These are phyloP conservation scores for Ictalurus furcatus DNA, from an alignment of 2,113 vertebrate species.

Conservation along the genomic window DNA sequence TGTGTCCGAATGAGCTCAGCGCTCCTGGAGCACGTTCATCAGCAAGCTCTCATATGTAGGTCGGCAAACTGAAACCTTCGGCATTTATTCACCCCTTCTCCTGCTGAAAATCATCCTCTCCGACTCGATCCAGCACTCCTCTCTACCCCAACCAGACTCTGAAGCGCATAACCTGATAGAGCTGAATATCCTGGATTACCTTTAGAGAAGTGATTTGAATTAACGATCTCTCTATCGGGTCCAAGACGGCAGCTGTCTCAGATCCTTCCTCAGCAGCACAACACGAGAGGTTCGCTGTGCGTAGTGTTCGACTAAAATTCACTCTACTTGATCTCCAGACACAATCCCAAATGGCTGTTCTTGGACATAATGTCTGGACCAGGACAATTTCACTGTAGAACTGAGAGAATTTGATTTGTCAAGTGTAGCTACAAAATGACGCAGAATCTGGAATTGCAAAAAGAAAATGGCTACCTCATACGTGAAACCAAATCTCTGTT, in stretches of 20 bases:
- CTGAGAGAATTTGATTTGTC: neutral
- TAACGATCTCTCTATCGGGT: neutral
- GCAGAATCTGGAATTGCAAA: neutral
- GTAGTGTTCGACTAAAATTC: neutral
- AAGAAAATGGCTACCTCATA: neutral
- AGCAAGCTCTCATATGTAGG: slow-evolving; percentile 63
- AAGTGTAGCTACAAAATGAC: neutral
- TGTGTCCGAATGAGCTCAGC: slow-evolving; percentile 41
- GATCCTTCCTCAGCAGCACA: slow-evolving; percentile 65
- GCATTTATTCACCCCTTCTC: slow-evolving; percentile 43
- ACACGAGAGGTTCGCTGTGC: slow-evolving; percentile 55
- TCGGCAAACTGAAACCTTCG: slow-evolving; percentile 68
- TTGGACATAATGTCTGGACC: neutral
- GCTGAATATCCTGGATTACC: slow-evolving; percentile 55
- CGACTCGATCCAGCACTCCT: neutral
- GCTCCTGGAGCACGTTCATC: slow-evolving; percentile 59
- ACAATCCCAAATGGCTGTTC: neutral
- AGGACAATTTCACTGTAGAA: neutral
- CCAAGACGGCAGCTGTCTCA: neutral
- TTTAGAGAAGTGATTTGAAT: neutral
- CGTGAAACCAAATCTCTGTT: neutral
- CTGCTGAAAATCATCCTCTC: slow-evolving; percentile 30
- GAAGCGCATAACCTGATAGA: slow-evolving; percentile 43
- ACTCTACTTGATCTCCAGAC: neutral
- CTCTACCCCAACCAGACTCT: slow-evolving; percentile 22